Percentiles rank a stretch among this genome's conserved stretches.
Conservation (phyloP, 2,797 vertebrate genomes). For the Nannoperca australis region DNA sequence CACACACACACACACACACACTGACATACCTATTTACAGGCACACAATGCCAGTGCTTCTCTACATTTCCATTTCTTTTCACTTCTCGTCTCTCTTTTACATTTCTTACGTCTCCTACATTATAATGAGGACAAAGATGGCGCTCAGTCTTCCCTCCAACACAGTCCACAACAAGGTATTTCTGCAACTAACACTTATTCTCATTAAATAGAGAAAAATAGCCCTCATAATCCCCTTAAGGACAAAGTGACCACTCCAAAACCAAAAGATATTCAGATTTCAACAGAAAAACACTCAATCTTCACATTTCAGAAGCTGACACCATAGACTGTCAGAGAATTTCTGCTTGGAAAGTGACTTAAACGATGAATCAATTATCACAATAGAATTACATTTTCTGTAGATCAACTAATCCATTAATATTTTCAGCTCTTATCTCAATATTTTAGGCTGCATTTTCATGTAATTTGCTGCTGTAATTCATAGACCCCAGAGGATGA, state of each 20-base stretch:
- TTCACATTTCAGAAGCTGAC: not conserved
- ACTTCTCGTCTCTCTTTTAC: not conserved
- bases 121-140: not conserved
- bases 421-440: not conserved
- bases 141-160: not conserved
- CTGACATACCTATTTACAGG: not conserved
- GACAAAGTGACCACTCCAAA: not conserved
- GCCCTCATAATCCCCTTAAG: not conserved
- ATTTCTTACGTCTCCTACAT: not conserved
- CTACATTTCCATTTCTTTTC: not conserved
- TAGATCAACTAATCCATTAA: not conserved
- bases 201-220: not conserved
- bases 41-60: not conserved
- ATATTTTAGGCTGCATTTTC: not conserved
- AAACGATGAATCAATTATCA: not conserved
- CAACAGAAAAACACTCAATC: not conserved
- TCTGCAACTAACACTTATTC: not conserved
- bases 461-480: not conserved
- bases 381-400: not conserved
- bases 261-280: not conserved
- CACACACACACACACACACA: slow-evolving; percentile 7
- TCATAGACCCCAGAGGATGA: not conserved
- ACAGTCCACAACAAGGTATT: not conserved
- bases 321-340: not conserved
- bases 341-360: not conserved